Evolutionary conservation across 2,797 vertebrate species (phyloP).

Genomic region (Enteromius afrohamiltoni): DNA sequence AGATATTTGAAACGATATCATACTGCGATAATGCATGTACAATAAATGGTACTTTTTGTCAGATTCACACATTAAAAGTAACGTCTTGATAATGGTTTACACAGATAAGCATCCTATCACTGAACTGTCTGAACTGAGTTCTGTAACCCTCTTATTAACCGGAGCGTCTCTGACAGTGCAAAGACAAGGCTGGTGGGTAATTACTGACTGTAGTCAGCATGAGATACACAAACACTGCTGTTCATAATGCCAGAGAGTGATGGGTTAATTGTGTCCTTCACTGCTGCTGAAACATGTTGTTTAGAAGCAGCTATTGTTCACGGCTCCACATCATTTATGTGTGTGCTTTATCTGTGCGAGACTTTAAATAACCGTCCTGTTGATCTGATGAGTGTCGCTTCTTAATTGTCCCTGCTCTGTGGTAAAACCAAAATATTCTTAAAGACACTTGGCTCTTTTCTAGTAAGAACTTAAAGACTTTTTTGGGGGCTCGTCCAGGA

Average conservation of each 20-base stretch:
- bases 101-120: not conserved
- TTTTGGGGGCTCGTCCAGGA: constrained; percentile 16
- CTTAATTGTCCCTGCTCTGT: not conserved
- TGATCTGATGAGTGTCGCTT: not conserved
- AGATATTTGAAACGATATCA: not conserved
- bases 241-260: not conserved
- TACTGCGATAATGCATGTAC: not conserved
- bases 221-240: constrained; percentile 7
- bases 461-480: not conserved
- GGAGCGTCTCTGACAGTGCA: constrained; percentile 11
- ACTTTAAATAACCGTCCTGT: not conserved
- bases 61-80: not conserved
- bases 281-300: not conserved
- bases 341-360: not conserved
- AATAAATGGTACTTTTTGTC: not conserved
- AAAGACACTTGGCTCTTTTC: not conserved
- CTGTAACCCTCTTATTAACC: constrained; percentile 37
- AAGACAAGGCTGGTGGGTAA: constrained; percentile 44
- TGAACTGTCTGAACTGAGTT: not conserved
- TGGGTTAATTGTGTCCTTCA: constrained; percentile 31
- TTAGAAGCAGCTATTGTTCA: not conserved
- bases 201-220: not conserved
- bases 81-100: not conserved
- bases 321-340: not conserved
- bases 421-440: not conserved